Conservation (phyloP, 37 sponge, comb jelly and placozoan genomes). For the Geodia barretti region DNA sequence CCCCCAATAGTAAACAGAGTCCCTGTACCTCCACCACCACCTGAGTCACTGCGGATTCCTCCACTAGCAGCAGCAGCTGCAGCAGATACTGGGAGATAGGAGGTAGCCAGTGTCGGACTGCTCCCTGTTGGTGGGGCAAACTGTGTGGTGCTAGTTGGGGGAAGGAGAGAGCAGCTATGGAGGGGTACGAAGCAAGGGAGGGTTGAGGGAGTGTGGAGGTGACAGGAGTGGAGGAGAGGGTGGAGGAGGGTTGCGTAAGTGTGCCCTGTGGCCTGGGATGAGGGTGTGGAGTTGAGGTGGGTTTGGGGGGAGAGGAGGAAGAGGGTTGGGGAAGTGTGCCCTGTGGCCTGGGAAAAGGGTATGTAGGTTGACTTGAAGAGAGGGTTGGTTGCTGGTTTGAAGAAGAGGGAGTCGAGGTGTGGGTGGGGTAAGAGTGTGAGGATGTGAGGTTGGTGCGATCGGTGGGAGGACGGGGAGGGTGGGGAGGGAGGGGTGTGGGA, state of each 20-base stretch:
- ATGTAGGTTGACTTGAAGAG: neutral
- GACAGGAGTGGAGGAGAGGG: neutral
- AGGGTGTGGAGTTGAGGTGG: neutral
- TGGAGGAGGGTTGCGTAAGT: neutral
- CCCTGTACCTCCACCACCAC: too few species aligned
- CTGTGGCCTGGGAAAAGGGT: neutral
- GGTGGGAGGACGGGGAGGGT: neutral
- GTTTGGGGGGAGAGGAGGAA: neutral
- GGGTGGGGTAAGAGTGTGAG: neutral
- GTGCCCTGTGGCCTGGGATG: neutral
- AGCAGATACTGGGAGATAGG: too few species aligned
- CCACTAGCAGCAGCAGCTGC: too few species aligned
- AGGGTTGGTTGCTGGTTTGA: neutral
- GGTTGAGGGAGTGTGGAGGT: neutral
- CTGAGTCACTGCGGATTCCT: too few species aligned
- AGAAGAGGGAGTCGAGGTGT: neutral
- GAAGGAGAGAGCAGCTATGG: too few species aligned
- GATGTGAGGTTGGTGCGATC: neutral
- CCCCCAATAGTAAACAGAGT: too few species aligned
- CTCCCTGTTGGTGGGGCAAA: too few species aligned
- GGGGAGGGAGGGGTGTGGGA: neutral
- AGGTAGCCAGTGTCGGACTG: too few species aligned
- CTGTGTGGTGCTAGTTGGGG: too few species aligned
- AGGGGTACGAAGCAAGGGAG: too few species aligned
- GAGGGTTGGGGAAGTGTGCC: neutral